Evolutionary conservation across 1,140 invertebrate species (phyloP).

Genomic region (Drosophila orena): DNA sequence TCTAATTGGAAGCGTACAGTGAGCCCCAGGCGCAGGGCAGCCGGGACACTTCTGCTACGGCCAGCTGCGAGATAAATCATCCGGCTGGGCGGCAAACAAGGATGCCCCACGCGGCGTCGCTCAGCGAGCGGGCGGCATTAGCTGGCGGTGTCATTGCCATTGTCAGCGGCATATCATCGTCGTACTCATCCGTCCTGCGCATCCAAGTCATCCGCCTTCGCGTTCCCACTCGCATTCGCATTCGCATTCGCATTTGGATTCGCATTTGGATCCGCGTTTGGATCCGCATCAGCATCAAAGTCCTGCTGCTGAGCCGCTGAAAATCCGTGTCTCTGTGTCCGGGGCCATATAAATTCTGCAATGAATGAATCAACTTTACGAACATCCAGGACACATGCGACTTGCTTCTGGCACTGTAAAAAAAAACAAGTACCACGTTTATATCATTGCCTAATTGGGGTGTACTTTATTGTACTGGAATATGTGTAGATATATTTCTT

Average conservation of each 20-base stretch:
- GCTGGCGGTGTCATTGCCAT: slow-evolving; percentile 61
- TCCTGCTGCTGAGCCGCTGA: slow-evolving; percentile 40
- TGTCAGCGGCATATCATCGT: slow-evolving; percentile 57
- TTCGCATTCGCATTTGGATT: slow-evolving; percentile 31
- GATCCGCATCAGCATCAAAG: slow-evolving; percentile 40
- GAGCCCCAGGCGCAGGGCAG: neutral
- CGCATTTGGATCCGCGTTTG: slow-evolving; percentile 38
- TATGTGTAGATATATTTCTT: too few species aligned
- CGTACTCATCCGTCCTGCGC: slow-evolving; percentile 9
- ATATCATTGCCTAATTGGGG: too few species aligned
- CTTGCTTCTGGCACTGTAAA: slow-evolving; percentile 42
- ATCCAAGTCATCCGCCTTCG: slow-evolving; percentile 10
- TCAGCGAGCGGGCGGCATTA: slow-evolving; percentile 61
- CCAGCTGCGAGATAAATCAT: slow-evolving; percentile 74
- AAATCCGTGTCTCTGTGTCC: slow-evolving; percentile 40
- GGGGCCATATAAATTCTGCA: slow-evolving; percentile 69
- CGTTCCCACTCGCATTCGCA: slow-evolving; percentile 1
- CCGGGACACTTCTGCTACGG: slow-evolving; percentile 30
- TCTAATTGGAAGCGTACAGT: slow-evolving; percentile 55
- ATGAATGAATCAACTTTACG: slow-evolving; percentile 82
- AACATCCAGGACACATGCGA: slow-evolving; percentile 69
- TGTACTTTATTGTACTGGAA: neutral
- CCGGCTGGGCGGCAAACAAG: slow-evolving; percentile 47
- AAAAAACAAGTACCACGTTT: neutral
- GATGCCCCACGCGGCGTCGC: slow-evolving; percentile 53